Percentiles rank a stretch among this genome's conserved stretches.
phyloP scores from a whole-genome alignment of 2,888 invertebrate species.

The Tetanocera ferruginea region DNA sequence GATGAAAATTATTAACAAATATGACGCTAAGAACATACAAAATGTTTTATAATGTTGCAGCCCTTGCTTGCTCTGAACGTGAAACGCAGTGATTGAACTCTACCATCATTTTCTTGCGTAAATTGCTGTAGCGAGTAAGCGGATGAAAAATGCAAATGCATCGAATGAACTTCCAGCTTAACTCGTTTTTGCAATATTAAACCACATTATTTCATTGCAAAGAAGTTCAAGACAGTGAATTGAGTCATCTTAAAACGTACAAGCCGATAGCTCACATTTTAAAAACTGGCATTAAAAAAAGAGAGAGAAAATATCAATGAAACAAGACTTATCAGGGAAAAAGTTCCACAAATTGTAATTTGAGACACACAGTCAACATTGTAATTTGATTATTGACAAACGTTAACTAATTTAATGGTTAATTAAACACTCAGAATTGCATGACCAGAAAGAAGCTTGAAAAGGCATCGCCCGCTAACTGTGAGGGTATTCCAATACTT shows the following conservation, averaged over 20 bases:
- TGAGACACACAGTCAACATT: background rate
- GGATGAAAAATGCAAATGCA: too few relatives aligned
- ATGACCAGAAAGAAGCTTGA: background rate
- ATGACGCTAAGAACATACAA: too few relatives aligned
- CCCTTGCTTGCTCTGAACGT: too few relatives aligned
- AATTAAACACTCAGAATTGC: conserved; percentile 27
- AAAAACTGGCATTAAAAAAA: background rate
- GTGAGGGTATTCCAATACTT: background rate
- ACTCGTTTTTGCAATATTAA: background rate
- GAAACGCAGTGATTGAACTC: too few relatives aligned
- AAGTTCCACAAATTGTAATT: conserved; percentile 6
- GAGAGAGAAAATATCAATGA: too few relatives aligned
- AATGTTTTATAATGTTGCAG: too few relatives aligned
- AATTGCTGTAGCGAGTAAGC: too few relatives aligned
- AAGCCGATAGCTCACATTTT: background rate
- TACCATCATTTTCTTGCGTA: too few relatives aligned
- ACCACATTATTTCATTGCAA: background rate
- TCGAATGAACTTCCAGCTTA: too few relatives aligned
- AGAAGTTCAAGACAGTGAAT: background rate
- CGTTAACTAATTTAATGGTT: conserved; percentile 17
- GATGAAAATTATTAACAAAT: too few relatives aligned
- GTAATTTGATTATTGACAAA: conserved; percentile 22
- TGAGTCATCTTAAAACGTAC: background rate
- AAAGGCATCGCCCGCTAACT: background rate
- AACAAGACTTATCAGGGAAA: background rate